Conservation (phyloP, 2,797 vertebrate genomes). For the Gastrophryne carolinensis region DNA sequence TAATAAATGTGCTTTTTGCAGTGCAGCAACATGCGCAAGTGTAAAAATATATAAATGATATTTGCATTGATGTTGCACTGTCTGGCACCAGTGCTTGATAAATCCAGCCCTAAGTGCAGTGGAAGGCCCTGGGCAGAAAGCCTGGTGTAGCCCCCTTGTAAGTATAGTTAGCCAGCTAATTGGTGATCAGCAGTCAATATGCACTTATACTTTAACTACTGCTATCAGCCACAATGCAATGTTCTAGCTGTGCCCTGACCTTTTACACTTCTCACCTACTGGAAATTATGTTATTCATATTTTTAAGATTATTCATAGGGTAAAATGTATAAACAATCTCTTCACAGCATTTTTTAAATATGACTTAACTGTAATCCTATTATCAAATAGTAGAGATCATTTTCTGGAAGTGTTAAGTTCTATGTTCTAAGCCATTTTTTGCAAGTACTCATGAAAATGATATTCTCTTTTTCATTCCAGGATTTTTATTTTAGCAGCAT, state of each 20-base stretch:
- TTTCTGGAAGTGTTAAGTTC: conserved; percentile 26
- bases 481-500: conserved; percentile 18
- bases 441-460: conserved; percentile 14
- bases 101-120: no score
- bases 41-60: no score
- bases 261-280: not conserved
- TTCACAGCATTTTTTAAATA: conserved; percentile 3
- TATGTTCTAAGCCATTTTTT: conserved; percentile 12
- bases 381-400: conserved; percentile 22
- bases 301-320: conserved; percentile 5
- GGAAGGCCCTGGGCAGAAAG: no score
- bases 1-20: no score
- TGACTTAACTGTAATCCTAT: not conserved
- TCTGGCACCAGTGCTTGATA: no score
- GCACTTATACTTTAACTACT: no score
- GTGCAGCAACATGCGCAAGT: no score
- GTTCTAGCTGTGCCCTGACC: not conserved
- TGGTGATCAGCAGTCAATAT: no score
- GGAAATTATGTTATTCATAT: not conserved
- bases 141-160: no score
- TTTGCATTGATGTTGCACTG: no score
- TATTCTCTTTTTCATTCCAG: conserved; percentile 5
- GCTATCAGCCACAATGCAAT: not conserved
- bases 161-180: no score
- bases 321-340: conserved; percentile 4